Evolutionary conservation across 2,113 vertebrate species (phyloP).

Genomic region (Microcebus murinus): DNA sequence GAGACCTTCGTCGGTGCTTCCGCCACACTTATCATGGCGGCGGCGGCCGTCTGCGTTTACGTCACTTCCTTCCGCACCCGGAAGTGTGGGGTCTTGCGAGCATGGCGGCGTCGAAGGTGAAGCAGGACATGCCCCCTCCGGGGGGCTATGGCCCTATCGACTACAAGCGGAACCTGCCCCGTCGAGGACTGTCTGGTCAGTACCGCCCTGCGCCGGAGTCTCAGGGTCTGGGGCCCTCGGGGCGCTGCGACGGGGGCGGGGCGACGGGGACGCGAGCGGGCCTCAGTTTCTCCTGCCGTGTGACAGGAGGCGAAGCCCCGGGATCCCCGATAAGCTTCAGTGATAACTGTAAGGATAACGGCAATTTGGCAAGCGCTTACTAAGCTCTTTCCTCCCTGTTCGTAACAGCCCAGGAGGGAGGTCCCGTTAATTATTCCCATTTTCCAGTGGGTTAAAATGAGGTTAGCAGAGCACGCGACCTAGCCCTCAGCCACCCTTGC

Average conservation of each 20-base stretch:
- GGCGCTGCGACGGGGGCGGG: not conserved
- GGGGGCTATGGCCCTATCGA: slow-evolving; percentile 94
- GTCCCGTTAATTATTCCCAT: not conserved
- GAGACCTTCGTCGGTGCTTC: fast-evolving
- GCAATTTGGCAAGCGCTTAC: not conserved
- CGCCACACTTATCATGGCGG: slow-evolving; percentile 48
- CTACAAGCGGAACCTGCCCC: slow-evolving; percentile 94
- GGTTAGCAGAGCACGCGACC: too few species aligned
- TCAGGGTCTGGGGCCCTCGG: not conserved
- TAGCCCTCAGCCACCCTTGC: not conserved
- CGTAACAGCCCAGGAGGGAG: not conserved
- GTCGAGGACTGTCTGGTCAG: slow-evolving; percentile 93
- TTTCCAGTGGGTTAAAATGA: not conserved
- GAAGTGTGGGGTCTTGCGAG: slow-evolving; percentile 34
- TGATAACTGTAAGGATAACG: too few species aligned
- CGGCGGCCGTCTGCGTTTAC: fast-evolving
- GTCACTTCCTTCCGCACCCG: slow-evolving; percentile 43
- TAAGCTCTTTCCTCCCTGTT: not conserved
- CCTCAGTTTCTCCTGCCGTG: not conserved
- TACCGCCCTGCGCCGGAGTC: not conserved
- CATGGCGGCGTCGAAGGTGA: slow-evolving; percentile 97
- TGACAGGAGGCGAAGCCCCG: not conserved
- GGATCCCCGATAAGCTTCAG: not conserved
- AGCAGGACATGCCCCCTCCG: slow-evolving; percentile 96
- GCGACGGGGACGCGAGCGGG: too few species aligned